These are phyloP conservation scores for Oikopleura dioica DNA, from an alignment of 23 tunicate species.

Conservation along the genomic window DNA sequence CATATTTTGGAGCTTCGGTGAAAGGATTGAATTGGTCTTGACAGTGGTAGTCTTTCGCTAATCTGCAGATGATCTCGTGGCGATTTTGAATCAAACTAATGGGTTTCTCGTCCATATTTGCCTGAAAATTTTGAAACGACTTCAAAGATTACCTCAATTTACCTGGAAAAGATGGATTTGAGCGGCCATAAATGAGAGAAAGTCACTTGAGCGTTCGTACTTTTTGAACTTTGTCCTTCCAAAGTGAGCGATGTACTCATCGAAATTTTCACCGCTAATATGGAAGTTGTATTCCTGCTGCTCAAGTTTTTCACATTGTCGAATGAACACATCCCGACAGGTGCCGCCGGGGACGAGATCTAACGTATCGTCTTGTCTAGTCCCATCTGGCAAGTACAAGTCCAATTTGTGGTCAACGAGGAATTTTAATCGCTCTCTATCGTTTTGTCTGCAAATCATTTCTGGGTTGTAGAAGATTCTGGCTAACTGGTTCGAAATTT, in stretches of 20 bases:
- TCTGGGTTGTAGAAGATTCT: not conserved
- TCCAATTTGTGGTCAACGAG: not conserved
- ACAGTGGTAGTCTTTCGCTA: not conserved
- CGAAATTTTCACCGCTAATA: not conserved
- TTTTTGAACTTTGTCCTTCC: not conserved
- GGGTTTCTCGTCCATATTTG: not conserved
- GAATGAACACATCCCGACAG: not conserved
- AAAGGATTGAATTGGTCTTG: no score
- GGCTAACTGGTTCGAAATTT: not conserved
- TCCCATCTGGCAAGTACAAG: not conserved
- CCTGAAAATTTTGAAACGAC: no score
- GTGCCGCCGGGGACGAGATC: not conserved
- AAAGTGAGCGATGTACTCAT: not conserved
- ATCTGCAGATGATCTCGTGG: not conserved
- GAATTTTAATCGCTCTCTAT: not conserved
- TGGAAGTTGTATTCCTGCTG: no score
- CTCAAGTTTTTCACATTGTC: not conserved
- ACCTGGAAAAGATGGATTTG: constrained; percentile 5
- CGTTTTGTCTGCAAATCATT: not conserved
- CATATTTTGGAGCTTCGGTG: no score
- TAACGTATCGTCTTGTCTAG: not conserved
- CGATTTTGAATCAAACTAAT: not conserved
- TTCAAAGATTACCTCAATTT: no score
- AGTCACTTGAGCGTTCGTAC: not conserved
- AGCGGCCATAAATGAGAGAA: not conserved